Conservation (phyloP, 2,113 vertebrate species). For the Alouatta palliata region DNA sequence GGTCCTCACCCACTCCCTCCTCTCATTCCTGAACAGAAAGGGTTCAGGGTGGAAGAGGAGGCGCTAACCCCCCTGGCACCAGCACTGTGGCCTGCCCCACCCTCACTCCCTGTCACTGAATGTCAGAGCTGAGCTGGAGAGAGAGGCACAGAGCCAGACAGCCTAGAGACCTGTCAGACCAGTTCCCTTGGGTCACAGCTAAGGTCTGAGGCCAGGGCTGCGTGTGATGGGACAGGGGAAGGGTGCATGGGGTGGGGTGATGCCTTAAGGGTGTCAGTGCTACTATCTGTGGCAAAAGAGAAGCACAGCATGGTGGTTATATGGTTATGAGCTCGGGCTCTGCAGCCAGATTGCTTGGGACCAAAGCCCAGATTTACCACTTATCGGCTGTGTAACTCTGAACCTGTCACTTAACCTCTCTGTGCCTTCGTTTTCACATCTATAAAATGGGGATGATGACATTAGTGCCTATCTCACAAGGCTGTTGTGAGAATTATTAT, state of each 20-base stretch:
- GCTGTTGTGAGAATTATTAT: neutral
- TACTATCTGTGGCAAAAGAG: neutral
- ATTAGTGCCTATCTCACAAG: neutral
- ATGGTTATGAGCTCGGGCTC: neutral
- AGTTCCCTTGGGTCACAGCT: slow-evolving; percentile 39
- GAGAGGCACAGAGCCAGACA: neutral
- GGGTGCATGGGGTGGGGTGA: neutral
- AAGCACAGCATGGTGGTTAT: neutral
- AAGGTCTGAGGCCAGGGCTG: neutral
- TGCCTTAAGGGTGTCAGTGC: neutral
- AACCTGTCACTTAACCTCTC: neutral
- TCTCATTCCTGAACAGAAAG: neutral
- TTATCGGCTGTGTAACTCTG: neutral
- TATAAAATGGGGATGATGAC: neutral
- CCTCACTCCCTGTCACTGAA: neutral
- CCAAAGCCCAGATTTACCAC: neutral
- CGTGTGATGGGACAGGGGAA: neutral
- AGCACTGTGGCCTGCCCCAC: neutral
- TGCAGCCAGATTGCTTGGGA: neutral
- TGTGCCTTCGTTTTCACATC: neutral
- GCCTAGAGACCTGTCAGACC: slow-evolving; percentile 55
- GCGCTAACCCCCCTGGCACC: neutral
- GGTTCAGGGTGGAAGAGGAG: neutral
- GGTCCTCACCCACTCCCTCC: neutral
- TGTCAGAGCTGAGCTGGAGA: neutral